A percentile compares a stretch with the other conserved stretches of the same genome.
These are phyloP conservation scores for Ectemnius lituratus DNA, from an alignment of 2,888 invertebrate species.

Conservation along the genomic window DNA sequence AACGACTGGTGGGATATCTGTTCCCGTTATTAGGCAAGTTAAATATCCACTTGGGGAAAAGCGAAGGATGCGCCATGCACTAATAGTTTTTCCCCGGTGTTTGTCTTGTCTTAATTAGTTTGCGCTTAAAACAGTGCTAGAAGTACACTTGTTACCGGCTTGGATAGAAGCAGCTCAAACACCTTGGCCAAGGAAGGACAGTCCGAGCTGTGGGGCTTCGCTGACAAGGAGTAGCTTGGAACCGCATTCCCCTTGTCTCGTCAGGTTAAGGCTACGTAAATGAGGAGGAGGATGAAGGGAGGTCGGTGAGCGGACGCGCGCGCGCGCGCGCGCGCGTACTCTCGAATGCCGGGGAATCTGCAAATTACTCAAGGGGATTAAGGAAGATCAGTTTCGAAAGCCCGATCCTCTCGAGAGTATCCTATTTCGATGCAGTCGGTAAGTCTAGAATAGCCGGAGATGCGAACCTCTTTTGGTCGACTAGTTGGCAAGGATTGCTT, in stretches of 20 bases:
- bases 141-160: conserved; percentile 16
- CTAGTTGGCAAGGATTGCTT: no score
- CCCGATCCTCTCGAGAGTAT: conserved; percentile 17
- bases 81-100: conserved; percentile 1
- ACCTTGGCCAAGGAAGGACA: conserved; percentile 5
- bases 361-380: conserved; percentile 29
- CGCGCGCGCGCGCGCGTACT: no score
- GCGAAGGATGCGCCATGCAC: neutral
- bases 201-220: no score
- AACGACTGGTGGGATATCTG: neutral
- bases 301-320: neutral
- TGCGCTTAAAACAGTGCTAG: conserved; percentile 17
- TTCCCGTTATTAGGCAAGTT: neutral
- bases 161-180: conserved; percentile 10
- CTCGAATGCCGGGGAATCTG: conserved; percentile 22
- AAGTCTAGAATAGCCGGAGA: neutral
- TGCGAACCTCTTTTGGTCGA: neutral
- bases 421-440: conserved; percentile 22
- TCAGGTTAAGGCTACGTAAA: conserved; percentile 15
- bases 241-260: conserved; percentile 9
- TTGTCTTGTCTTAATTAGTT: conserved; percentile 23
- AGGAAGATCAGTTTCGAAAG: conserved; percentile 15
- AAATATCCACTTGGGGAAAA: neutral
- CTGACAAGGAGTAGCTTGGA: neutral
- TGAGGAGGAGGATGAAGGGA: neutral